Conservation (phyloP, 2,888 invertebrate species). For the Acanthacorydalis orientalis region DNA sequence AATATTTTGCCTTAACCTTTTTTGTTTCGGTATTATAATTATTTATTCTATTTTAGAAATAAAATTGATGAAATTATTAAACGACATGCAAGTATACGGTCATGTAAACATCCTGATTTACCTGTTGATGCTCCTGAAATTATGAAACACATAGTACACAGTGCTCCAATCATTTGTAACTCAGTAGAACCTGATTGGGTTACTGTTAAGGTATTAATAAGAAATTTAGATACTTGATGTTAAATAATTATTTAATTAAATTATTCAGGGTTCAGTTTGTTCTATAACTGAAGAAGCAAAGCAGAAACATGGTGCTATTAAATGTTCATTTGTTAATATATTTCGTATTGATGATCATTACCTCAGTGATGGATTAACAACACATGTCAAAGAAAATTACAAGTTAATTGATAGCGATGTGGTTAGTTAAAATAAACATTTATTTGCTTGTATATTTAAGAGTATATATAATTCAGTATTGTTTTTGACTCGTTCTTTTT, state of each 20-base stretch:
- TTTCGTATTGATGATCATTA: slow-evolving; percentile 47
- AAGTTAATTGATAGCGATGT: slow-evolving; percentile 50
- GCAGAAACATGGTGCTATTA: slow-evolving; percentile 23
- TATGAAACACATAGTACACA: slow-evolving; percentile 47
- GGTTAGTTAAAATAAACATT: slow-evolving; percentile 16
- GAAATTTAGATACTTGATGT: background rate
- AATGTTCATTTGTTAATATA: slow-evolving; percentile 50
- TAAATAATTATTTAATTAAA: background rate
- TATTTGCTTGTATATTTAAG: no score
- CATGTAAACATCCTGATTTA: slow-evolving; percentile 47
- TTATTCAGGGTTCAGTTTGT: slow-evolving; percentile 27
- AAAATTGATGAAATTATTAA: slow-evolving; percentile 30
- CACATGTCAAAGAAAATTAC: slow-evolving; percentile 36
- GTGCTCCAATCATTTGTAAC: slow-evolving; percentile 47
- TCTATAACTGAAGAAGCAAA: slow-evolving; percentile 32
- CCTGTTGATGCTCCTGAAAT: slow-evolving; percentile 54
- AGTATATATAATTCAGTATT: background rate
- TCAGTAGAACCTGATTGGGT: slow-evolving; percentile 56
- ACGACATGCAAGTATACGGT: slow-evolving; percentile 25
- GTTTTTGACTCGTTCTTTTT: slow-evolving; percentile 9
- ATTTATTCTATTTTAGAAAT: slow-evolving; percentile 19
- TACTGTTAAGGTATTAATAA: slow-evolving; percentile 39
- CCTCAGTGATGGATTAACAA: slow-evolving; percentile 33
- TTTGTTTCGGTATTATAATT: background rate
- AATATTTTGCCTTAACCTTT: background rate